A percentile compares a stretch with the other conserved stretches of the same genome.
Conservation (phyloP, 2,888 invertebrate species). For the Andrena chrysosceles region DNA sequence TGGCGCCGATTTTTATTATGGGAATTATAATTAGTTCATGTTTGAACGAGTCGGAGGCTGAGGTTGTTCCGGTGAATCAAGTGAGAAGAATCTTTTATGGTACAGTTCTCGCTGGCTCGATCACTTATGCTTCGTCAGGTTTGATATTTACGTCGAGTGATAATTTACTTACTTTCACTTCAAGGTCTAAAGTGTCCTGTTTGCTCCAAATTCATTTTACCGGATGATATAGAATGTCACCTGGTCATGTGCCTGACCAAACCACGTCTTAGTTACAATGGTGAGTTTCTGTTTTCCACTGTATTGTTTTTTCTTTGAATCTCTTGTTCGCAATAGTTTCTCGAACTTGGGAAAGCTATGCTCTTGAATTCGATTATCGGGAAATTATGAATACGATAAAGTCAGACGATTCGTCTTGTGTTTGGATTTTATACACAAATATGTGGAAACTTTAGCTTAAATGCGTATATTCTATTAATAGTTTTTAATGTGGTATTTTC, state of each 20-base stretch:
- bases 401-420: no score
- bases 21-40: constrained; percentile 84
- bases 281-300: constrained; percentile 86
- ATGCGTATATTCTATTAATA: no score
- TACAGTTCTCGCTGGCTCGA: constrained; percentile 64
- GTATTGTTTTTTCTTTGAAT: no score
- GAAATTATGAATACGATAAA: no score
- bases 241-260: constrained; percentile 99
- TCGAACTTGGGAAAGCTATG: no score
- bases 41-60: constrained; percentile 82
- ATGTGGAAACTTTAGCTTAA: no score
- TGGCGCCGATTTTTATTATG: constrained; percentile 80
- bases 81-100: constrained; percentile 83
- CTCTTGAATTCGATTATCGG: no score
- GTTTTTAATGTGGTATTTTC: background rate
- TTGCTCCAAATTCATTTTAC: constrained; percentile 98
- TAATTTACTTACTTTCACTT: constrained; percentile 83
- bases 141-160: background rate
- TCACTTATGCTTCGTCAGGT: constrained; percentile 1
- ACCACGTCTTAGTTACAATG: constrained; percentile 99
- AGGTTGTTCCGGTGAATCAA: constrained; percentile 81
- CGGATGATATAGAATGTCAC: constrained; percentile 99
- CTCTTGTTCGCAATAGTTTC: no score
- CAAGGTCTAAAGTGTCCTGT: constrained; percentile 99
- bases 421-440: no score